Base-by-base conservation (phyloP, 2,888 invertebrate species). In the Amblyjoppa fuscipennis region DNA sequence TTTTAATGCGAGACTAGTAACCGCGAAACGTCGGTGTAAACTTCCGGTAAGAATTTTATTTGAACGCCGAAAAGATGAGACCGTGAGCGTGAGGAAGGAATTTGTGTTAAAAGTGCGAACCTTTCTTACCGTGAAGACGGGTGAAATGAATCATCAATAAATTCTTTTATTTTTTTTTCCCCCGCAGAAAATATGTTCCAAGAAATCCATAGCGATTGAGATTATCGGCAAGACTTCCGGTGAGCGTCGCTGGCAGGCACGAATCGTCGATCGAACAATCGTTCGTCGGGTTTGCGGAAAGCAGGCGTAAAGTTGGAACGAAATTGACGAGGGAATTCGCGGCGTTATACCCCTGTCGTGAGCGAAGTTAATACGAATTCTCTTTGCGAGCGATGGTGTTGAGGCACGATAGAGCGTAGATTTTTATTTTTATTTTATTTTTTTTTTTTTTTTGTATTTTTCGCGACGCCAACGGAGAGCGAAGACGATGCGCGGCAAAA, bases 311-410 rank as follows among this genome's bases (percentile, higher is more conserved):
- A 73, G 70, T 51, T 38, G 70, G 59, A 78, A 78, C 56, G 70
- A 79, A 71, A 70, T 56, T 70, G 73, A 82, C 64, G 78, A 68
- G 78, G 70, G 38, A 79, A 34, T 64, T 64, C 31, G 5, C 64
- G 31, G 31, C 16, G 16, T 31, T 31, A 31, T 64, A 49, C 69
- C 61, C 76, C 80, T 71, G 73, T 51, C 73, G 81, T 45, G 84
- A 66, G 77, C 64, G 77, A 81, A 73, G 76, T 77, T 84, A 77
- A 78, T 64, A 81, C 77, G 61, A 74, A 78, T 84, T 64, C 45
- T 66, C 13, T 56, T 34, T 74, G 28, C 59, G 45, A 38, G 51
- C 49, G 70, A 71, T 75, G 53, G 68, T 69, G 75, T 70, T 49
- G 59, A 34, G 59, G 73, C 64, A 70, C 76, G 64, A 64, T 81